A percentile compares a stretch with the other conserved stretches of the same genome.
These are phyloP conservation scores for Platycercus adscitus DNA, from an alignment of 2,113 vertebrate genomes.

Conservation along the genomic window DNA sequence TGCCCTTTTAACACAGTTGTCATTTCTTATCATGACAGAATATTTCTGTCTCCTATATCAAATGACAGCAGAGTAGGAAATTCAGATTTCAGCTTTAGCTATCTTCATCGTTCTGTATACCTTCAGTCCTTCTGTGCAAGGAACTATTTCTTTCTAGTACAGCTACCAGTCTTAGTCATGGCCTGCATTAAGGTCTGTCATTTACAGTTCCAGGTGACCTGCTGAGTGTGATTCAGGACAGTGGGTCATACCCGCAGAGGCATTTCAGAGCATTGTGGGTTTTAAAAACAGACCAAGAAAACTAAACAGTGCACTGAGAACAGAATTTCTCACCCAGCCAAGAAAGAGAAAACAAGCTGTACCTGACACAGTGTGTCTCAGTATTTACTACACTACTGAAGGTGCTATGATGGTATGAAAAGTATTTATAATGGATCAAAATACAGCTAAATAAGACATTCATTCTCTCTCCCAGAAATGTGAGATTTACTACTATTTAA, in stretches of 20 bases:
- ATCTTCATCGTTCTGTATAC: background rate
- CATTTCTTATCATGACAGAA: background rate
- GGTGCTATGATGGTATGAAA: background rate
- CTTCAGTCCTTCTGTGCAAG: background rate
- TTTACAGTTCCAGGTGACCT: background rate
- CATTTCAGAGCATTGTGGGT: background rate
- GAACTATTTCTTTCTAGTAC: background rate
- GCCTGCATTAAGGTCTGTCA: background rate
- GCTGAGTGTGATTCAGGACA: background rate
- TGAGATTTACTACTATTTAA: background rate
- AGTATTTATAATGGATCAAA: background rate
- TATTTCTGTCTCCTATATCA: background rate
- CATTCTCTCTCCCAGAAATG: slow-evolving; percentile 39
- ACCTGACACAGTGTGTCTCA: background rate
- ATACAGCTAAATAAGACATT: slow-evolving; percentile 21
- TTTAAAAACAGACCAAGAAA: background rate
- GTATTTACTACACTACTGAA: background rate
- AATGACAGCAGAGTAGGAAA: background rate
- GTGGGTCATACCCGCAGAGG: background rate
- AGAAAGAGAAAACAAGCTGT: background rate
- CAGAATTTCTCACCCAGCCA: background rate
- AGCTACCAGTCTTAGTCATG: background rate
- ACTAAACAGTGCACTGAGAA: background rate
- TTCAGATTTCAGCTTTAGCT: background rate
- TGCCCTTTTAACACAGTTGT: background rate